Percentiles rank a stretch among this genome's conserved stretches.
Conservation (phyloP, 2,113 vertebrate species). For the Alaudala cheleensis region DNA sequence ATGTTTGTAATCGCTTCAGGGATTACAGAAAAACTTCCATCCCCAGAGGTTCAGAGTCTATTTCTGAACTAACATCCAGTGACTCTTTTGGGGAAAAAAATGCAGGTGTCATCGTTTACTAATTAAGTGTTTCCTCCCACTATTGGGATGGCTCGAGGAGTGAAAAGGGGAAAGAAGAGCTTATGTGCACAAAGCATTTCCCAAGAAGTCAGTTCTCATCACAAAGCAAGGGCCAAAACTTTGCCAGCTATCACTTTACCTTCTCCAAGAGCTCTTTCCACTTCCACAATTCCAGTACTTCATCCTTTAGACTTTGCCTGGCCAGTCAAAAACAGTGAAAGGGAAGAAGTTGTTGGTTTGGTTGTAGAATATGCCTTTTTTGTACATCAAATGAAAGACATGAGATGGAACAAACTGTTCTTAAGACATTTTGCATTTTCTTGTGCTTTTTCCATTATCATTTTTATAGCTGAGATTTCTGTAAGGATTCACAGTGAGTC, state of each 20-base stretch:
- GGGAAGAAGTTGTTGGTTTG: not conserved
- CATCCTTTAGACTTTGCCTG: not conserved
- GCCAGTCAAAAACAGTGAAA: not conserved
- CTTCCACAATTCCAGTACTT: not conserved
- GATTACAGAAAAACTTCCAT: not conserved
- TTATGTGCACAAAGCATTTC: not conserved
- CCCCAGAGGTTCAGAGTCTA: not conserved
- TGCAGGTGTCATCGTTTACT: not conserved
- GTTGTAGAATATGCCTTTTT: not conserved
- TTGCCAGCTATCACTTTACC: not conserved
- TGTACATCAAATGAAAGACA: conserved; percentile 13
- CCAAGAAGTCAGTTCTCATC: not conserved
- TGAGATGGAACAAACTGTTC: conserved; percentile 66
- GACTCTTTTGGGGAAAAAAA: not conserved
- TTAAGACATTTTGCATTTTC: conserved; percentile 61
- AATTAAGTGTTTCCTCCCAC: not conserved
- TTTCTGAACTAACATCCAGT: not conserved
- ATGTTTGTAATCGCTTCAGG: not conserved
- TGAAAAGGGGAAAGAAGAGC: not conserved
- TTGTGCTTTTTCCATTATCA: conserved; percentile 83
- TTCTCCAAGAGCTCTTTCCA: not conserved
- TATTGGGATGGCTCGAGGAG: not conserved
- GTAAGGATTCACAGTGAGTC: conserved; percentile 80
- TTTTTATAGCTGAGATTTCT: conserved; percentile 78
- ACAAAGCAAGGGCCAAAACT: not conserved